phyloP scores from a whole-genome alignment of 2,797 vertebrate genomes.

The Leptodactylus fallax region DNA sequence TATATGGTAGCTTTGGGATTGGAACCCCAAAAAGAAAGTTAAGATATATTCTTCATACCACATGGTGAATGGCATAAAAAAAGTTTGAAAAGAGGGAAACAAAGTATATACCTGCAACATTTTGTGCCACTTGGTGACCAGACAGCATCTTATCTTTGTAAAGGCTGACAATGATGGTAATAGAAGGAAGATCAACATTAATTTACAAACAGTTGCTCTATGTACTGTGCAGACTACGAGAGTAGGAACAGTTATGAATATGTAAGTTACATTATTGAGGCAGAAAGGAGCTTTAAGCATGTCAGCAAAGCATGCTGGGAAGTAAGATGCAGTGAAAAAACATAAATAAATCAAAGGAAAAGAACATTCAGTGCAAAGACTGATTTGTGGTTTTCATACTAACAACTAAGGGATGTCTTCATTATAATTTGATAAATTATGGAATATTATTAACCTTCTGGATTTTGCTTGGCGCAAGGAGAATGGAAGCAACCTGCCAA shows the following conservation, averaged over 20 bases:
- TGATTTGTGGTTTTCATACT: slow-evolving; percentile 62
- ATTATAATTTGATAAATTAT: slow-evolving; percentile 53
- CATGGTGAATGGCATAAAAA: too few relatives aligned
- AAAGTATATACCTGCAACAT: too few relatives aligned
- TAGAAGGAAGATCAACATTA: not conserved
- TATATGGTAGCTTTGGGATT: too few relatives aligned
- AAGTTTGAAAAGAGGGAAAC: too few relatives aligned
- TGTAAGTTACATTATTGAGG: not conserved
- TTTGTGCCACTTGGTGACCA: too few relatives aligned
- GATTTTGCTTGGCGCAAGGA: slow-evolving; percentile 9
- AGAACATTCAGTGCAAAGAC: slow-evolving; percentile 11
- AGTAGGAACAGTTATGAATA: not conserved
- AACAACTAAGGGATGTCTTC: slow-evolving; percentile 35
- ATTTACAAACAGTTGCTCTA: not conserved
- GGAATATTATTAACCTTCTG: slow-evolving; percentile 41
- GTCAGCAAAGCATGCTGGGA: slow-evolving; percentile 66
- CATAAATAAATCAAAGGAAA: slow-evolving; percentile 41
- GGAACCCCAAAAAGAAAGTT: too few relatives aligned
- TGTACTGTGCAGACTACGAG: not conserved
- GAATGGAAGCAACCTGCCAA: slow-evolving; percentile 4
- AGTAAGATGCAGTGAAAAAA: slow-evolving; percentile 60
- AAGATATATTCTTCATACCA: too few relatives aligned
- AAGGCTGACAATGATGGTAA: not conserved
- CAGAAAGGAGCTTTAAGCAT: slow-evolving; percentile 33
- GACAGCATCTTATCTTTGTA: too few relatives aligned